Base-by-base conservation (phyloP, 2,113 vertebrate genomes). In the Nesospiza acunhae region DNA sequence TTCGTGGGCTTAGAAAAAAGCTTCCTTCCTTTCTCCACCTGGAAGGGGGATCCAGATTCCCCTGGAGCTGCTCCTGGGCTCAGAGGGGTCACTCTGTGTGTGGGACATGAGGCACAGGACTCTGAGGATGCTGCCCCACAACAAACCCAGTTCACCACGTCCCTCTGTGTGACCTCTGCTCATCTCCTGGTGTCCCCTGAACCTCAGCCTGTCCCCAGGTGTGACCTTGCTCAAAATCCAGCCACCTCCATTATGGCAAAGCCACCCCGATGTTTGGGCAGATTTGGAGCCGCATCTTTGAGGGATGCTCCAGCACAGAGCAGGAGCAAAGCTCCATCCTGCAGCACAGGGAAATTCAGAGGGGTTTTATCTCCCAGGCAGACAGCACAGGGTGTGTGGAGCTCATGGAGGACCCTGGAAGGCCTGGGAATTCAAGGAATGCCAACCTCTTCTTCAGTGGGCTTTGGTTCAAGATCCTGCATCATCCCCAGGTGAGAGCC, bases 391-490 rank as follows among this genome's bases (percentile, higher is more conserved):
- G 68, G 33, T 15, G 76, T 31, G 31, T 53, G 66, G 56, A 84
- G 56, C 89, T 49, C 58, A 19, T 0, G 3, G 79, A 72, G 63
- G 72, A 39, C 89, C 50, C 41, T 77, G 63, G 31, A 73, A 88
- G 33, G 62, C 68, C 37, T 60, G 19, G 58, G 22, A 90, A 80
- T 83, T 58, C 82, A 69, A 88, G 46, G 50, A 94, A 92, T 90
- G 63, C 64, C 76, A 86, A 89, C 92, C 79, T 92, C 68, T 90
- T 84, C 72, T 80, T 88, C 90, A 94, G 63, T 92, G 83, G 95
- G 95, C 92, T 81, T 52, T 19, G 35, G 33, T 97, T 95, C 95
- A 96, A 94, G 67, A 63, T 83, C 70, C 55, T 96, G 63, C 82
- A 83, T 56, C 94, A 84, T 27, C 72, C 59, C 42, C 9, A 47